These are phyloP conservation scores for Epinephelus lanceolatus DNA, from an alignment of 2,113 vertebrate species.

Conservation along the genomic window DNA sequence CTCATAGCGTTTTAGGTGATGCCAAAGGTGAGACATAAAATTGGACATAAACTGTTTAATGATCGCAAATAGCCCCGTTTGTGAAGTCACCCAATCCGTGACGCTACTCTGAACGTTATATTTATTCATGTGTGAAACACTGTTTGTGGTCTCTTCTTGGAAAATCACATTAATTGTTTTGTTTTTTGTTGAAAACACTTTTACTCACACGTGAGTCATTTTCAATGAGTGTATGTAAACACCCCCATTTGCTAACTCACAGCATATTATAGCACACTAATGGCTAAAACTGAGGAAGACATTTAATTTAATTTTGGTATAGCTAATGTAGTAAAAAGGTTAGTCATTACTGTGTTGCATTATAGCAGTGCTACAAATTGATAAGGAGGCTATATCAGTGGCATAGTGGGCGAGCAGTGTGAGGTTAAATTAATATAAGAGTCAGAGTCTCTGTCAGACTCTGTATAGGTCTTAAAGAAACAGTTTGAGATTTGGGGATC, in stretches of 20 bases:
- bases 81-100: slow-evolving; percentile 6
- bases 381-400: not conserved
- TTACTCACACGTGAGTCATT: too few relatives aligned
- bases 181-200: not conserved
- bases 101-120: not conserved
- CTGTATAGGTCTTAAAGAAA: not conserved
- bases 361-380: not conserved
- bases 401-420: not conserved
- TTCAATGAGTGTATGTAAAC: not conserved
- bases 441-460: not conserved
- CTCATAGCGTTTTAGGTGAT: not conserved
- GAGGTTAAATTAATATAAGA: not conserved
- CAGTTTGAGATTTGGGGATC: not conserved
- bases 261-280: not conserved
- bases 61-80: not conserved
- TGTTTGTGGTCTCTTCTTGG: not conserved
- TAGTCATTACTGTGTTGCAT: not conserved
- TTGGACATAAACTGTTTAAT: not conserved
- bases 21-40: not conserved
- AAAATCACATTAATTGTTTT: slow-evolving; percentile 7
- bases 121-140: slow-evolving; percentile 25
- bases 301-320: not conserved
- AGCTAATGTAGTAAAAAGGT: not conserved
- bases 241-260: not conserved
- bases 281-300: not conserved